Base-by-base conservation (phyloP, 2,888 invertebrate genomes). In the Aelia acuminata region DNA sequence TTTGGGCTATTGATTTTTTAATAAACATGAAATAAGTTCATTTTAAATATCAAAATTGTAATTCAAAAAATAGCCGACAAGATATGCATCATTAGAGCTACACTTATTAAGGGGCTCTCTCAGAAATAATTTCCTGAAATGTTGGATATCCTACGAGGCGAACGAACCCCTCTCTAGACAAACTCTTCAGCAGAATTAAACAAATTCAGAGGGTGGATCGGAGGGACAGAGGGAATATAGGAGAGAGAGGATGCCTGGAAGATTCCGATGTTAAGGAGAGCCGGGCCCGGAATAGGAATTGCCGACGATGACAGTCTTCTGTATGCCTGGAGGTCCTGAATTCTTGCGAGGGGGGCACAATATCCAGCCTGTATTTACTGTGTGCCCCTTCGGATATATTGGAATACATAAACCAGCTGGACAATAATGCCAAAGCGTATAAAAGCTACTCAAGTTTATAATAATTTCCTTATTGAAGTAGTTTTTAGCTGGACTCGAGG, bases 251-350 rank as follows among this genome's bases (percentile, higher is more conserved):
- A 80, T 80, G 80, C 87, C 63, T 22, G 87, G 87, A 47, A 87
- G 87, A 87, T 63, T 87, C 87, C 87, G 87, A 87, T 87, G 87
- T 87, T 87, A 87, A 87, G 87, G 63, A 87, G 53, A 70, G 43
- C 31, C 47, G 63, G 43, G 39, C 57, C 47, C 22, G 87, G 63
- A 87, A 63, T 63, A 70, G 87, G 63, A 87, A 63, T 87, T 50
- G 47, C 63, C 87, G 43, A 39, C 63, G 49, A 70, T 63, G 63
- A 63, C 47, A 63, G 87, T 87, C 87, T 47, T 87, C 87, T 87
- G 87, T 87, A 87, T 87, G 87, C 87, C 57, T 57, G 47, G 43
- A n/a, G 80, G 57, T 26, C 35, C 50, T 39, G 85, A 85, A 85
- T 85, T 85, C 85, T 53, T 85, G 39, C 22, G 48, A 47, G 50